These are phyloP conservation scores for Talpa occidentalis DNA, from an alignment of 2,113 vertebrate species.

Conservation along the genomic window DNA sequence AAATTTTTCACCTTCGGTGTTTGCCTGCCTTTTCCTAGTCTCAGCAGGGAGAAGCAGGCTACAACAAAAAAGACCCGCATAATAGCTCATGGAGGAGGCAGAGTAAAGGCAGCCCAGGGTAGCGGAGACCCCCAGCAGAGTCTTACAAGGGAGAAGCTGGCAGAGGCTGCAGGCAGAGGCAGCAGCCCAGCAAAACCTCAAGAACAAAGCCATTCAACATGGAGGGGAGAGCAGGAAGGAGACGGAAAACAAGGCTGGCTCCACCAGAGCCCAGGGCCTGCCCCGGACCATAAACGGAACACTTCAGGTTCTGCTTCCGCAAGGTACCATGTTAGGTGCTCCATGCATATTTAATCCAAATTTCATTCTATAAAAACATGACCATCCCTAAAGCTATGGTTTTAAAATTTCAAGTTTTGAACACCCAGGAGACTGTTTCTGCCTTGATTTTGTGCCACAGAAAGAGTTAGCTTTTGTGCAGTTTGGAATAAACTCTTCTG, in stretches of 20 bases:
- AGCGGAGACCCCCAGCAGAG: background rate
- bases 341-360: background rate
- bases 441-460: background rate
- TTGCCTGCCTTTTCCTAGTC: background rate
- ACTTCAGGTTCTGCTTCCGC: background rate
- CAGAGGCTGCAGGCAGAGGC: background rate
- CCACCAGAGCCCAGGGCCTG: background rate
- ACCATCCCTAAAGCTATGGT: background rate
- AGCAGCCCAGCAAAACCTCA: background rate
- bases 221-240: background rate
- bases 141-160: background rate
- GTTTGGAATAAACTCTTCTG: background rate
- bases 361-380: background rate
- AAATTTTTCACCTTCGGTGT: background rate
- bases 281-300: background rate
- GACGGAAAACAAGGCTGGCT: background rate
- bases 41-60: background rate
- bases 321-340: background rate
- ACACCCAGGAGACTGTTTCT: background rate
- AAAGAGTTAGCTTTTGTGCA: background rate
- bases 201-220: background rate
- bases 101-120: background rate
- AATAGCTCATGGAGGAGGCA: background rate
- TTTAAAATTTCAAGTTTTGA: background rate
- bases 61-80: too few relatives aligned